A percentile compares a stretch with the other conserved stretches of the same genome.
phyloP scores from a whole-genome alignment of 2,888 invertebrate species.

The Vesta saturnalis region DNA sequence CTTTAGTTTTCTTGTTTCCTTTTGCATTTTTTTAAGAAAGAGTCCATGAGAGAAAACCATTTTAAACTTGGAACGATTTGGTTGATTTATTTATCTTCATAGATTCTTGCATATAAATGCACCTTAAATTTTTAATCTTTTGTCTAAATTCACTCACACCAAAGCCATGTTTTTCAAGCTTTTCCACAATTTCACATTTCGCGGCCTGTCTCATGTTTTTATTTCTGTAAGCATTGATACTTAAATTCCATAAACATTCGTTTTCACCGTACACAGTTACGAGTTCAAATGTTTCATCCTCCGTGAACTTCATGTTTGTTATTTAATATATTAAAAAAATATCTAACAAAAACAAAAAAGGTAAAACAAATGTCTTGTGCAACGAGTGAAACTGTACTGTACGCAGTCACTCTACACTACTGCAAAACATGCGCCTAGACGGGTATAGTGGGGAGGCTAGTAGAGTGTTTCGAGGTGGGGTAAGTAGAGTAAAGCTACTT shows the following conservation, averaged over 20 bases:
- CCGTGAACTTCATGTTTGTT: conserved; percentile 1
- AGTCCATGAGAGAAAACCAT: too few species aligned
- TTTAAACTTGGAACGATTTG: conserved; percentile 5
- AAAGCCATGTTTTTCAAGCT: background rate
- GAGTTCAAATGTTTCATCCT: conserved; percentile 5
- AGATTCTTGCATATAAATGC: conserved; percentile 11
- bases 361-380: background rate
- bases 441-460: too few species aligned
- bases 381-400: background rate
- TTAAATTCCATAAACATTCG: too few species aligned
- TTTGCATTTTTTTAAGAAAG: conserved; percentile 13
- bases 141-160: conserved; percentile 10
- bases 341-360: too few species aligned
- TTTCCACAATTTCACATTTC: background rate
- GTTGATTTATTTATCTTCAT: conserved; percentile 10
- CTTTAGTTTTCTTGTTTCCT: conserved; percentile 8
- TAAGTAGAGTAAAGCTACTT: conserved; percentile 12
- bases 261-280: background rate
- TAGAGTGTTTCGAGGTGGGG: background rate
- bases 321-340: background rate
- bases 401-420: background rate
- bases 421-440: background rate
- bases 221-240: background rate
- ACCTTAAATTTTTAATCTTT: conserved; percentile 13
- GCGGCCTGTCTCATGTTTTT: conserved; percentile 11